phyloP scores from a whole-genome alignment of 2,888 invertebrate genomes.

The Gnatocerus cornutus region DNA sequence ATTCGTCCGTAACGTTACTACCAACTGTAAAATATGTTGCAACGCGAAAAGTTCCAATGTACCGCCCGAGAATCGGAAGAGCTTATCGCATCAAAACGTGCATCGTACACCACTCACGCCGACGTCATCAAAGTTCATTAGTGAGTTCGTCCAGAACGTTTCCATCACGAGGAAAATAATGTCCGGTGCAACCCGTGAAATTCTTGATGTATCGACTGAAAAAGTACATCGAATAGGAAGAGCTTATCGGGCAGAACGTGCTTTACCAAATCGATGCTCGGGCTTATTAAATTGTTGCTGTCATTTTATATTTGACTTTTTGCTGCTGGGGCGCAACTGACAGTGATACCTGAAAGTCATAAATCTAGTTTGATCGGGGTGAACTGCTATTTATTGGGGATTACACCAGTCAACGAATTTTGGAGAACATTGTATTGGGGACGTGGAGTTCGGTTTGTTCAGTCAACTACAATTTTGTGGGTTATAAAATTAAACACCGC shows the following conservation, averaged over 20 bases:
- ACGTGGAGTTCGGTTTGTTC: too few relatives aligned
- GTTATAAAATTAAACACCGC: too few relatives aligned
- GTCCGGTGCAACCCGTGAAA: constrained; percentile 31
- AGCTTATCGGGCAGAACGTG: constrained; percentile 61
- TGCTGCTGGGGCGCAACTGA: constrained; percentile 55
- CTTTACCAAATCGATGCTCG: constrained; percentile 54
- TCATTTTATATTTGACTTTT: constrained; percentile 61
- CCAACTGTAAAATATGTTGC: too few relatives aligned
- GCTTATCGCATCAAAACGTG: neutral
- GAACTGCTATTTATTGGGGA: too few relatives aligned
- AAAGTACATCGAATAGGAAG: constrained; percentile 40
- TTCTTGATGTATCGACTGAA: constrained; percentile 34
- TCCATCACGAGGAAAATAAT: constrained; percentile 27
- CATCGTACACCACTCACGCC: neutral
- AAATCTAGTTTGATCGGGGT: constrained; percentile 57
- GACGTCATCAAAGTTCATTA: constrained; percentile 23
- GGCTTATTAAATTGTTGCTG: constrained; percentile 63
- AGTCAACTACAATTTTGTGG: too few relatives aligned
- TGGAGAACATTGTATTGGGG: too few relatives aligned
- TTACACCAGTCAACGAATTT: too few relatives aligned
- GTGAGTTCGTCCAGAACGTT: constrained; percentile 12
- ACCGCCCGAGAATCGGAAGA: neutral
- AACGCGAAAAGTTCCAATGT: neutral
- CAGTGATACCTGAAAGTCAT: constrained; percentile 57
- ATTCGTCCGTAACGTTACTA: too few relatives aligned